Percentiles rank a stretch among this genome's conserved stretches.
Evolutionary conservation across 1,140 invertebrate species (phyloP).

Genomic region (Thalassaphorura encarpata): DNA sequence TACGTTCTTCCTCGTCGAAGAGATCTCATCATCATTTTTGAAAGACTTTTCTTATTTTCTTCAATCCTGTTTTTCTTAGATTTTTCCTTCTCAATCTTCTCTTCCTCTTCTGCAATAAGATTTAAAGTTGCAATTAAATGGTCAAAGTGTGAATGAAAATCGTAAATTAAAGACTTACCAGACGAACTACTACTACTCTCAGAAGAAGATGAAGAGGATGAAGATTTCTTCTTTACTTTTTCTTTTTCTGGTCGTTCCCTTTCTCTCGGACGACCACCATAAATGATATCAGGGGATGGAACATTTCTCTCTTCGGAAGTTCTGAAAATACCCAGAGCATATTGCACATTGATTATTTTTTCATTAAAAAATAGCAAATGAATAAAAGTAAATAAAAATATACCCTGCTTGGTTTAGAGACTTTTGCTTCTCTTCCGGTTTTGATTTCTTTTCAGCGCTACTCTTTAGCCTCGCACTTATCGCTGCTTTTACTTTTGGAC

Average conservation of each 20-base stretch:
- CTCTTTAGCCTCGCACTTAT: no score
- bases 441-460: not conserved
- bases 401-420: not conserved
- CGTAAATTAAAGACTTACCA: not conserved
- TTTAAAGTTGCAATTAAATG: not conserved
- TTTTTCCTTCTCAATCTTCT: no score
- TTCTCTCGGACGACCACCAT: conserved; percentile 15
- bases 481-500: no score
- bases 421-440: not conserved
- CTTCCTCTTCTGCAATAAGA: not conserved
- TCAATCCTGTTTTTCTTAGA: no score
- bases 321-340: no score
- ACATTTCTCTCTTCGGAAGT: conserved; percentile 18
- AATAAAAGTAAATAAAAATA: no score
- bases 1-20: no score
- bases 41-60: no score
- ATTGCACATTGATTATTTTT: no score
- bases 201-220: conserved; percentile 11
- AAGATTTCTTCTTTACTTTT: not conserved
- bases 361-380: no score
- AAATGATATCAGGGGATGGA: conserved; percentile 32
- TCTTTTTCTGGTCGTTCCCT: not conserved
- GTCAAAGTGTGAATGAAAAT: not conserved
- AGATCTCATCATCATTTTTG: no score
- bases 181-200: not conserved